A percentile compares a stretch with the other conserved stretches of the same genome.
These are phyloP conservation scores for Diplodus sargus DNA, from an alignment of 2,797 vertebrate genomes.

Conservation along the genomic window DNA sequence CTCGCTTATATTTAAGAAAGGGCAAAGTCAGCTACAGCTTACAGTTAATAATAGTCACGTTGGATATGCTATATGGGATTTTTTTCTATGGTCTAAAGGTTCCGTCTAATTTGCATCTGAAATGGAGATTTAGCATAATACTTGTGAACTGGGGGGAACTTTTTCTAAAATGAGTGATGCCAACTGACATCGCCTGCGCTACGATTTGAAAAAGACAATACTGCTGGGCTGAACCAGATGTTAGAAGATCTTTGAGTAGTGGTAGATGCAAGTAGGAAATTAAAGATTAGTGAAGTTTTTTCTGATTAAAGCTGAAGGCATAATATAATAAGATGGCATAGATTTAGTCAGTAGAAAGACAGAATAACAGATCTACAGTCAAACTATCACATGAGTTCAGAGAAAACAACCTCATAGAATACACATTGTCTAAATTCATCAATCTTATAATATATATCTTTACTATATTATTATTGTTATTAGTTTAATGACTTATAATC, in stretches of 20 bases:
- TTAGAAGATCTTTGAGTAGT: no score
- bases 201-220: not conserved
- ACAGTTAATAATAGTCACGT: not conserved
- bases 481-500: no score
- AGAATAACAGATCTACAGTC: not conserved
- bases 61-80: not conserved
- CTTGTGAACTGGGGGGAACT: not conserved
- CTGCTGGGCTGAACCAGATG: no score
- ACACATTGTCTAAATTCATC: no score
- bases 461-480: no score
- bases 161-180: not conserved
- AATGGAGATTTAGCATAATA: not conserved
- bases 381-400: not conserved
- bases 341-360: not conserved
- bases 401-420: no score
- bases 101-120: not conserved
- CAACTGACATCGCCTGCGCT: not conserved
- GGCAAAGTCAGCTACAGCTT: not conserved
- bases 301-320: not conserved
- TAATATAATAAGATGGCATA: not conserved
- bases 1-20: not conserved
- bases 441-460: no score
- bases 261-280: no score
- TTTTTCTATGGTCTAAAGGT: not conserved
- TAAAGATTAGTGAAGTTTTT: no score